These are phyloP conservation scores for Nymphalis urticae DNA, from an alignment of 2,888 invertebrate genomes.

Conservation along the genomic window DNA sequence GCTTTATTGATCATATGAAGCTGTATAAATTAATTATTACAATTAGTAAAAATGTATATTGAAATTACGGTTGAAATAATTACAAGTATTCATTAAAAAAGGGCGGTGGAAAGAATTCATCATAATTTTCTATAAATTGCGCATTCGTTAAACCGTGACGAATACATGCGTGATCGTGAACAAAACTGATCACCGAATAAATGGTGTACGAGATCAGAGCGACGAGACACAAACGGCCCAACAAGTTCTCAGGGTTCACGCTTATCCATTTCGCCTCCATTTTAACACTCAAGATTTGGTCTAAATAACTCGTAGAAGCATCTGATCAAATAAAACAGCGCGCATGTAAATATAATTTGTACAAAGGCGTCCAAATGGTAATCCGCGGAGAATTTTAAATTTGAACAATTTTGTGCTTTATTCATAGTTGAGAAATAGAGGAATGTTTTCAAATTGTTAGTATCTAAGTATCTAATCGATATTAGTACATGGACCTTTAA, in stretches of 20 bases:
- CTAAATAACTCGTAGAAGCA: slow-evolving; percentile 50
- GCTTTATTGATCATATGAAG: neutral
- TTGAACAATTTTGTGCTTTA: neutral
- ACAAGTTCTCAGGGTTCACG: slow-evolving; percentile 44
- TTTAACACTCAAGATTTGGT: neutral
- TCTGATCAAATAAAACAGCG: slow-evolving; percentile 59
- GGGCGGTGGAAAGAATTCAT: slow-evolving; percentile 22
- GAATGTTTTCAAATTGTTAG: neutral
- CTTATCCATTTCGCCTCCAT: slow-evolving; percentile 8
- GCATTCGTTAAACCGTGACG: slow-evolving; percentile 8
- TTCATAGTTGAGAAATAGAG: neutral
- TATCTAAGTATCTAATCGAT: neutral
- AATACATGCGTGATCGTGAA: slow-evolving; percentile 40
- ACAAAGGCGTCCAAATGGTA: slow-evolving; percentile 46
- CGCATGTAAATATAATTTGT: slow-evolving; percentile 56
- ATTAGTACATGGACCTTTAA: neutral
- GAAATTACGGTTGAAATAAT: neutral
- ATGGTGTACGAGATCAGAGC: slow-evolving; percentile 49
- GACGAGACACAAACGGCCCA: slow-evolving; percentile 52
- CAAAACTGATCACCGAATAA: slow-evolving; percentile 44
- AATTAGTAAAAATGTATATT: neutral
- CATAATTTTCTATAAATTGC: slow-evolving; percentile 15
- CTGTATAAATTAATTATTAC: neutral
- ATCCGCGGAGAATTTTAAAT: neutral
- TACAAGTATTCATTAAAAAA: slow-evolving; percentile 8